Percentiles rank a stretch among this genome's conserved stretches.
Evolutionary conservation across 2,797 vertebrate species (phyloP).

Genomic region (Acridotheres tristis): DNA sequence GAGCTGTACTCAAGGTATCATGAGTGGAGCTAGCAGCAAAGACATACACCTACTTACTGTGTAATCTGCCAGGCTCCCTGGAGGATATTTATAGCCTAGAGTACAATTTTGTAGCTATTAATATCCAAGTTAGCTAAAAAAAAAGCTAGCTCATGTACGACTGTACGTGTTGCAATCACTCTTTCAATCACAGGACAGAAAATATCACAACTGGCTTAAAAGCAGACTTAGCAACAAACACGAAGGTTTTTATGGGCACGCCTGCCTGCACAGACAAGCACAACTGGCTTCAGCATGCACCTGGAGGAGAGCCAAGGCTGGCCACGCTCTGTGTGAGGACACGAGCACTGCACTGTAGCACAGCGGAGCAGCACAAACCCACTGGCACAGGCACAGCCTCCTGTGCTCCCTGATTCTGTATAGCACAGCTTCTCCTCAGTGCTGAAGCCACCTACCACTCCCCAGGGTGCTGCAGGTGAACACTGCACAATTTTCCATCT

Average conservation of each 20-base stretch:
- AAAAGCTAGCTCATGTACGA: not conserved
- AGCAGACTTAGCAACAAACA: not conserved
- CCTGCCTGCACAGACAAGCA: not conserved
- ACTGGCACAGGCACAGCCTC: not conserved
- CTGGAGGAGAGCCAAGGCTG: not conserved
- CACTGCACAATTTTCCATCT: not conserved
- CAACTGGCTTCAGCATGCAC: not conserved
- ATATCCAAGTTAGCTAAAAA: not conserved
- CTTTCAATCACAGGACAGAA: not conserved
- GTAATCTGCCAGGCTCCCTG: not conserved
- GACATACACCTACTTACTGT: not conserved
- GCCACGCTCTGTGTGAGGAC: not conserved
- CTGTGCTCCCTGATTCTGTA: not conserved
- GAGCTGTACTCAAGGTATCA: not conserved
- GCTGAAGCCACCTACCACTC: not conserved
- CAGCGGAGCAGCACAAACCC: accelerated
- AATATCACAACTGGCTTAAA: not conserved
- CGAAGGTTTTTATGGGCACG: accelerated
- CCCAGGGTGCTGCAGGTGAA: not conserved
- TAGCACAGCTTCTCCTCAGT: not conserved
- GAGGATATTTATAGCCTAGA: not conserved
- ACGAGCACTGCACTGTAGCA: accelerated
- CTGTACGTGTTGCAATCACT: accelerated
- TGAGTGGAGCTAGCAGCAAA: not conserved
- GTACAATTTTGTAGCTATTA: not conserved